A percentile compares a stretch with the other conserved stretches of the same genome.
phyloP scores from a whole-genome alignment of 1,140 invertebrate genomes.

The Pemphigus obesinymphae region DNA sequence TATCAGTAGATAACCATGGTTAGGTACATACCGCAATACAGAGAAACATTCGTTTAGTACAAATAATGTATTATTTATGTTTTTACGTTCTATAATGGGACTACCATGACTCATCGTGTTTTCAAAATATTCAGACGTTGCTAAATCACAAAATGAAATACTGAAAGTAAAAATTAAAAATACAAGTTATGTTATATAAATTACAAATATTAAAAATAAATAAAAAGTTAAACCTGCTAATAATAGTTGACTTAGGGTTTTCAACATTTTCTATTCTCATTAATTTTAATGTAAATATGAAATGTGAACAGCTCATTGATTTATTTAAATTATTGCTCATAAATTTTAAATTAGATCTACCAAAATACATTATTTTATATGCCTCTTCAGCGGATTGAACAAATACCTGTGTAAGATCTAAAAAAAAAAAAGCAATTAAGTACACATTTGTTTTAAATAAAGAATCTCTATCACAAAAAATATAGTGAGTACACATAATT shows the following conservation, averaged over 20 bases:
- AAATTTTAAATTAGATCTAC: constrained; percentile 72
- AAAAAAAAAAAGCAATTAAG: no score
- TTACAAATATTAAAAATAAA: constrained; percentile 43
- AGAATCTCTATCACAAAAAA: no score
- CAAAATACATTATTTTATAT: constrained; percentile 69
- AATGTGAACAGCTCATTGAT: constrained; percentile 79
- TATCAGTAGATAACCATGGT: no score
- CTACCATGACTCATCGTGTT: constrained; percentile 80
- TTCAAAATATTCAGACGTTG: constrained; percentile 78
- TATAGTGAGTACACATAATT: no score
- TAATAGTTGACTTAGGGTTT: constrained; percentile 52
- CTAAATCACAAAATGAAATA: constrained; percentile 82
- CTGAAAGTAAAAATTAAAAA: constrained; percentile 50
- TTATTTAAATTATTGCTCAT: no score
- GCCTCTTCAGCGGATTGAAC: constrained; percentile 75
- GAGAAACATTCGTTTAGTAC: constrained; percentile 77
- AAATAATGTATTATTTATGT: constrained; percentile 84
- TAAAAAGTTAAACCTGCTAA: constrained; percentile 55
- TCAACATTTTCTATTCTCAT: constrained; percentile 56
- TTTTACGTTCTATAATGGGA: constrained; percentile 77
- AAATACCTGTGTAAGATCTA: constrained; percentile 67
- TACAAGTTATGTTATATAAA: no score
- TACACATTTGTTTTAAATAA: no score
- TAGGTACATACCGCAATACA: constrained; percentile 49
- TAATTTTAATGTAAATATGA: constrained; percentile 79